phyloP scores from a whole-genome alignment of 2,888 invertebrate genomes.

The Cosmorhoe ocellata region DNA sequence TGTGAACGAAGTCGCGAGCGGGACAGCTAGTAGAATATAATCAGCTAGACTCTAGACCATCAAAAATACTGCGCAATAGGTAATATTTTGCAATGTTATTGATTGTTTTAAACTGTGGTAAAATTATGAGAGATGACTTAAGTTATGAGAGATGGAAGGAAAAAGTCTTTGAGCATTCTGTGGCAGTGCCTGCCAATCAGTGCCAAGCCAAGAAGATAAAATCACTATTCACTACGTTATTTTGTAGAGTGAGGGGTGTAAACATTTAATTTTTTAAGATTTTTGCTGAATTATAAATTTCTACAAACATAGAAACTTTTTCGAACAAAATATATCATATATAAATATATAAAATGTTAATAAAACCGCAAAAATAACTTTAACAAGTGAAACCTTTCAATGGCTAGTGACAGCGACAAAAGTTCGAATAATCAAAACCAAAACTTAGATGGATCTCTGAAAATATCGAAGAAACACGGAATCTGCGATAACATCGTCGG shows the following conservation, averaged over 20 bases:
- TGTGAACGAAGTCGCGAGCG: no score
- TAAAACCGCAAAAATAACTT: slow-evolving; percentile 18
- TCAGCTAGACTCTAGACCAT: no score
- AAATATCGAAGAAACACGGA: slow-evolving; percentile 62
- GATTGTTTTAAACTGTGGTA: no score
- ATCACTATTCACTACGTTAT: no score
- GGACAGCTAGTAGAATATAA: no score
- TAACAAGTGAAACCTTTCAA: slow-evolving; percentile 59
- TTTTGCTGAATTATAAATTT: slow-evolving; percentile 30
- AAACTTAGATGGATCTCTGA: slow-evolving; percentile 72
- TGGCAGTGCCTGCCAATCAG: no score
- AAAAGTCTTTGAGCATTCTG: no score
- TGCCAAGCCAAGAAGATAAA: no score
- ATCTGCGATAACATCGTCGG: slow-evolving; percentile 62
- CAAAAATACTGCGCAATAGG: no score
- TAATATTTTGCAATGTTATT: no score
- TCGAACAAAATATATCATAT: neutral
- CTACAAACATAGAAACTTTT: slow-evolving; percentile 40
- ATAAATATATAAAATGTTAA: slow-evolving; percentile 23
- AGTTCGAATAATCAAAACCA: slow-evolving; percentile 73
- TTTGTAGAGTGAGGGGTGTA: slow-evolving; percentile 44
- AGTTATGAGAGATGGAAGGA: no score
- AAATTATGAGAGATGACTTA: no score
- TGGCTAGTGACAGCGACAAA: slow-evolving; percentile 81
- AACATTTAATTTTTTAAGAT: slow-evolving; percentile 53